Evolutionary conservation across 2,888 invertebrate genomes (phyloP), one percentile per base, ranked within the genome.

Genomic region (Cylindroiulus punctatus): DNA sequence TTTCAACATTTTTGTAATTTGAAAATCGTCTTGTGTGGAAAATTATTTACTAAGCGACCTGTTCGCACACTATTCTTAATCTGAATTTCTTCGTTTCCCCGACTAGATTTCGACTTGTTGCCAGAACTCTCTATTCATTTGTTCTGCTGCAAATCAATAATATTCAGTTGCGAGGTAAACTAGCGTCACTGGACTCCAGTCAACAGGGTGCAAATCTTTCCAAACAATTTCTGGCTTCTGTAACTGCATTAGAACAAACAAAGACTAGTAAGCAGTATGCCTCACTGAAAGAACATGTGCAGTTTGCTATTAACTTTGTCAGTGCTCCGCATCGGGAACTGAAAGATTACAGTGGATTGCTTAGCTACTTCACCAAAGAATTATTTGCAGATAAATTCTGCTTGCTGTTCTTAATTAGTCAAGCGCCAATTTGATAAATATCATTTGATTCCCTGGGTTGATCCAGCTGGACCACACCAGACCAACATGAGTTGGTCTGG

Each of bases 101-200:
- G 22, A 22, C 12, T 81, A 85, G 85, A 36, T 30, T 85, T 19
- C 76, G 85, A 32, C 81, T 85, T 2, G 22, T 85, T 4, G 85
- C 81, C 12, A 30, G 85, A 42, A 40, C 22, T 5, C 22, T 85
- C 10, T 36, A 81, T 85, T 76, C 85, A 10, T 85, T 85, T 44
- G n/a, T 81, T 81, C 32, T 85, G 26, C 22, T 36, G 17, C 85
- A 81, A 81, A 81, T 81, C 26, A n/a, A 22, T 40, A 36, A 85
- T 17, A 19, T 85, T 40, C 40, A 81, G 36, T 40, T 81, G 17
- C 81, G 81, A 81, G 19, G n/a, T 22, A 81, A 42, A 30, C 10
- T 47, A 17, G 17, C 84, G 19, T 4, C 47, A 44, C 1, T 26
- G 42, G 44, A 84, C 17, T n/a, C 42, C 19, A n/a, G 14, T 42